Conservation (phyloP, 53 echinoderm and acorn worm species). For the Glandiceps talaboti region DNA sequence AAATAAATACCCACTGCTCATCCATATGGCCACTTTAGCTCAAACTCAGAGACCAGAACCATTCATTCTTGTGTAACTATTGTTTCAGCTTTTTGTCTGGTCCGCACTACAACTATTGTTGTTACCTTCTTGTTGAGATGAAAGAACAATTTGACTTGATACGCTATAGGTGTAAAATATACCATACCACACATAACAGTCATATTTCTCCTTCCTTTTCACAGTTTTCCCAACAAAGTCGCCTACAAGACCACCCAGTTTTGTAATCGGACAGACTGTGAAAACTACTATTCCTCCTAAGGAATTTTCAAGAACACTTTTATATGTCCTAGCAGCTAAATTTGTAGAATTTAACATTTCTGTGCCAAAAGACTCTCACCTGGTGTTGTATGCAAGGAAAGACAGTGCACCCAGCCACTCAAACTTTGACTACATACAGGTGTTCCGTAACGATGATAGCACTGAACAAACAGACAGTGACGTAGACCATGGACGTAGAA, state of each 20-base stretch:
- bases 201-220: constrained; percentile 8
- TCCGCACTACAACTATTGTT: too few relatives aligned
- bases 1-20: too few relatives aligned
- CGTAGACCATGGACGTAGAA: not conserved
- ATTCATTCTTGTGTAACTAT: too few relatives aligned
- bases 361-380: constrained; percentile 53
- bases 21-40: too few relatives aligned
- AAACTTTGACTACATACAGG: constrained; percentile 76
- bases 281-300: constrained; percentile 46
- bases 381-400: constrained; percentile 76
- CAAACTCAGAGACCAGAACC: too few relatives aligned
- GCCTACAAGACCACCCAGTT: constrained; percentile 30
- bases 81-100: too few relatives aligned
- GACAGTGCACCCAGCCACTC: constrained; percentile 71
- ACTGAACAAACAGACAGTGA: constrained; percentile 10
- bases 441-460: constrained; percentile 33
- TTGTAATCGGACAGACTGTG: constrained; percentile 38
- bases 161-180: too few relatives aligned
- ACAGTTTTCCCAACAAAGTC: constrained; percentile 21
- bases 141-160: too few relatives aligned
- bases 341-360: constrained; percentile 77
- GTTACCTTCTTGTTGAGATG: too few relatives aligned
- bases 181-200: not conserved
- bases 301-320: constrained; percentile 55
- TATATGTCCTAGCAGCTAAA: constrained; percentile 33